These are phyloP conservation scores for Mixornis gularis DNA, from an alignment of 2,113 vertebrate species.

Conservation along the genomic window DNA sequence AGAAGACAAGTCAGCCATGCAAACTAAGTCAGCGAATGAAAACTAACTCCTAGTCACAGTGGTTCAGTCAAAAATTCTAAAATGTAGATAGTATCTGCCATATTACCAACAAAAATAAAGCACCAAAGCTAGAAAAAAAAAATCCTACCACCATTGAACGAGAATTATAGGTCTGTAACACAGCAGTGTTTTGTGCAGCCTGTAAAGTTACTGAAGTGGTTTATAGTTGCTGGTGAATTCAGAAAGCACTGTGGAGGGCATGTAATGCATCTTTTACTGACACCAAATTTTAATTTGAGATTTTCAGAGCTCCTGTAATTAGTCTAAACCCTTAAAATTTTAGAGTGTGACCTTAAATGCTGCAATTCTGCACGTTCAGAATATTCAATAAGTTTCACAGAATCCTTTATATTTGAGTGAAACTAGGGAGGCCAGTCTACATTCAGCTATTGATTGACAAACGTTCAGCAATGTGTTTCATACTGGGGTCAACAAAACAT, in stretches of 20 bases:
- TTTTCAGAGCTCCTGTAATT: not conserved
- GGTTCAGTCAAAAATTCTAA: not conserved
- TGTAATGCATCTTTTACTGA: not conserved
- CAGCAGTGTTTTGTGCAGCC: not conserved
- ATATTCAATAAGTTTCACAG: not conserved
- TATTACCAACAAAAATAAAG: not conserved
- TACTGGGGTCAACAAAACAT: not conserved
- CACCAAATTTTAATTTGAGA: not conserved
- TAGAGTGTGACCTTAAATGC: not conserved
- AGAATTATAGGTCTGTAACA: not conserved
- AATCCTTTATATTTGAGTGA: not conserved
- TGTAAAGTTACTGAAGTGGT: not conserved
- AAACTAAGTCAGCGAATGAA: not conserved
- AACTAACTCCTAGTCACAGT: not conserved
- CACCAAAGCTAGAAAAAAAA: not conserved
- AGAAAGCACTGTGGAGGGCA: not conserved
- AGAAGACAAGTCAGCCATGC: not conserved
- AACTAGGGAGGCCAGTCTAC: not conserved
- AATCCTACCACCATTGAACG: not conserved
- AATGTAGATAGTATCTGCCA: not conserved
- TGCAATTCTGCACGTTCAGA: not conserved
- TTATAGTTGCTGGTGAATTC: not conserved
- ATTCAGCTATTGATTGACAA: not conserved
- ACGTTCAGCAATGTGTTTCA: not conserved
- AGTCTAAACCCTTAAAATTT: not conserved